Evolutionary conservation across 35 echinoderm and acorn worm species (phyloP).

Genomic region (Heliocidaris erythrogramma): DNA sequence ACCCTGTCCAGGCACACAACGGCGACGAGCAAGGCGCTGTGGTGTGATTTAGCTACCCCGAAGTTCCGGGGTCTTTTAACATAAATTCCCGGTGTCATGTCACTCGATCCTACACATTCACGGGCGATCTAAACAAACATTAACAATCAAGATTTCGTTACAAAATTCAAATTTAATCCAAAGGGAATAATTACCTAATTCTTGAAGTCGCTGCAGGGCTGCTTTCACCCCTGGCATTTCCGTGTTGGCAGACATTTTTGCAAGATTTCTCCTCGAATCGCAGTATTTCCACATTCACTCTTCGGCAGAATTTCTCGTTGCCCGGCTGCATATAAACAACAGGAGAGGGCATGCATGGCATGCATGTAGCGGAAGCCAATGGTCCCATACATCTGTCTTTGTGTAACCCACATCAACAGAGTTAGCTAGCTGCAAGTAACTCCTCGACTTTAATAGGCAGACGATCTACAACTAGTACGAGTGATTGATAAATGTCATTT

Average conservation of each 20-base stretch:
- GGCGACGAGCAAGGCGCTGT: no score
- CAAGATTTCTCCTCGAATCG: not conserved
- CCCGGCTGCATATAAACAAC: slow-evolving; percentile 1
- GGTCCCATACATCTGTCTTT: not conserved
- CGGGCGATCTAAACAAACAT: not conserved
- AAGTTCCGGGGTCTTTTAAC: not conserved
- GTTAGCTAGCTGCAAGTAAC: no score
- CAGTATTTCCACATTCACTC: not conserved
- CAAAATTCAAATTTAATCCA: not conserved
- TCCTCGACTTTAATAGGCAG: no score
- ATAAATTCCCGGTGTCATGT: not conserved
- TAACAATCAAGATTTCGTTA: not conserved
- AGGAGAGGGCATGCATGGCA: not conserved
- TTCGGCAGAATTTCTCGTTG: not conserved
- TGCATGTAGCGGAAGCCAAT: not conserved
- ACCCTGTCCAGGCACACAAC: no score
- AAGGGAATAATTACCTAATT: not conserved
- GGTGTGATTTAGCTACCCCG: not conserved
- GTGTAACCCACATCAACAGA: not conserved
- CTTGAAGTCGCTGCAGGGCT: not conserved
- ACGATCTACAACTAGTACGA: no score
- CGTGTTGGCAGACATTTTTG: not conserved
- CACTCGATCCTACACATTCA: not conserved
- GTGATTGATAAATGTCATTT: no score
- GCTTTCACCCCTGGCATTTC: slow-evolving; percentile 28